Conservation (phyloP, 2,888 invertebrate genomes). For the Ophion slaviceki region DNA sequence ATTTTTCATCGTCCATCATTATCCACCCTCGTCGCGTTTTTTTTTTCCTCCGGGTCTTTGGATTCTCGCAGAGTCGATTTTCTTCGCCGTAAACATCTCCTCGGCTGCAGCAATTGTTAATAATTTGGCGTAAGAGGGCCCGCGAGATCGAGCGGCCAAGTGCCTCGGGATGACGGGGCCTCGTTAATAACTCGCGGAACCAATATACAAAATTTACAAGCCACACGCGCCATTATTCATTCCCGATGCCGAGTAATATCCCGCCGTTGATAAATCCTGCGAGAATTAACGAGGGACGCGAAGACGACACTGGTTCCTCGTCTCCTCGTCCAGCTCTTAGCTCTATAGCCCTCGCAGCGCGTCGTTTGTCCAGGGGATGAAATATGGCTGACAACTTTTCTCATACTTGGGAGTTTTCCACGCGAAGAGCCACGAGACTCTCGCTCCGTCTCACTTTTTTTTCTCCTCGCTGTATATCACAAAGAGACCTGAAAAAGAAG, state of each 20-base stretch:
- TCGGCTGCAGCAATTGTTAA: neutral
- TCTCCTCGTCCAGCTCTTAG: slow-evolving; percentile 66
- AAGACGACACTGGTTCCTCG: slow-evolving; percentile 80
- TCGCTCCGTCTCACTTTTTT: slow-evolving; percentile 11
- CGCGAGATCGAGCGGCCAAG: neutral
- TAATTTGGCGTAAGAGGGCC: neutral
- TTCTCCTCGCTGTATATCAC: slow-evolving; percentile 31
- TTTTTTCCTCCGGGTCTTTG: no score
- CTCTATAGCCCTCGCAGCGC: slow-evolving; percentile 63
- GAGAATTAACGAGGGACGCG: slow-evolving; percentile 80
- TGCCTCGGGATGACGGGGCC: slow-evolving; percentile 22
- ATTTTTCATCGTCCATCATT: neutral
- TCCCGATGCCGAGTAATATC: slow-evolving; percentile 66
- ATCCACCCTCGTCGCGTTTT: no score
- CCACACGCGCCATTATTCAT: slow-evolving; percentile 77
- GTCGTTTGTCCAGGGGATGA: slow-evolving; percentile 72
- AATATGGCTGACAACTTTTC: slow-evolving; percentile 81
- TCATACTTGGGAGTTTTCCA: slow-evolving; percentile 78
- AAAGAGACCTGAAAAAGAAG: slow-evolving; percentile 21
- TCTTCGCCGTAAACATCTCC: neutral
- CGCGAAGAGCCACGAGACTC: slow-evolving; percentile 54
- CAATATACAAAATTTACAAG: slow-evolving; percentile 79
- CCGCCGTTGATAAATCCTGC: slow-evolving; percentile 78
- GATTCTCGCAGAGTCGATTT: neutral
- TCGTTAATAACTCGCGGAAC: slow-evolving; percentile 69